A percentile compares a stretch with the other conserved stretches of the same genome.
Conservation (phyloP, 2,113 vertebrate species). For the Sigmodon hispidus region DNA sequence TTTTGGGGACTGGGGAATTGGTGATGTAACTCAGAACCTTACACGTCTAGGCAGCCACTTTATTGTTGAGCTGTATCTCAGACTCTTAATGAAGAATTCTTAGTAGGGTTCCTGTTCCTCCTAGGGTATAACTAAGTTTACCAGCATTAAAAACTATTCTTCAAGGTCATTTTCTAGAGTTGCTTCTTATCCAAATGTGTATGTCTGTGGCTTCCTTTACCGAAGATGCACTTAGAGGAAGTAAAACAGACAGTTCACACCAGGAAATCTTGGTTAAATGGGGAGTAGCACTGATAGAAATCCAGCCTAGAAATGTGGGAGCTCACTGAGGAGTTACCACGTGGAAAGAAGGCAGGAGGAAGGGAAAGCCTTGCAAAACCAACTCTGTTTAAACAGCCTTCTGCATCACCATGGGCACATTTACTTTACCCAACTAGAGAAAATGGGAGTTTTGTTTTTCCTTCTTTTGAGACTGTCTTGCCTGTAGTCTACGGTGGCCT, state of each 20-base stretch:
- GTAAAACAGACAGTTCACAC: not conserved
- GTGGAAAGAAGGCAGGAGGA: not conserved
- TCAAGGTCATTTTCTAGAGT: slow-evolving; percentile 12
- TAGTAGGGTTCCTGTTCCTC: not conserved
- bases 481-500: not conserved
- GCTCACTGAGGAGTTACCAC: not conserved
- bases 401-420: not conserved
- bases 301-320: not conserved
- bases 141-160: not conserved
- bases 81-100: not conserved
- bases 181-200: not conserved
- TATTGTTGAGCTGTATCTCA: not conserved
- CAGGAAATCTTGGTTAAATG: not conserved
- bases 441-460: not conserved
- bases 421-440: not conserved
- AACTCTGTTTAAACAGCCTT: not conserved
- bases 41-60: not conserved
- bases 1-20: not conserved
- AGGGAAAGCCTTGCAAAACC: not conserved
- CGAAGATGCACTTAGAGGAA: too few relatives aligned
- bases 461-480: not conserved
- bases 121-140: not conserved
- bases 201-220: not conserved
- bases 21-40: not conserved
- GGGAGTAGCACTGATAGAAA: not conserved